Evolutionary conservation across 1,140 invertebrate species (phyloP).

Genomic region (Homarus americanus): DNA sequence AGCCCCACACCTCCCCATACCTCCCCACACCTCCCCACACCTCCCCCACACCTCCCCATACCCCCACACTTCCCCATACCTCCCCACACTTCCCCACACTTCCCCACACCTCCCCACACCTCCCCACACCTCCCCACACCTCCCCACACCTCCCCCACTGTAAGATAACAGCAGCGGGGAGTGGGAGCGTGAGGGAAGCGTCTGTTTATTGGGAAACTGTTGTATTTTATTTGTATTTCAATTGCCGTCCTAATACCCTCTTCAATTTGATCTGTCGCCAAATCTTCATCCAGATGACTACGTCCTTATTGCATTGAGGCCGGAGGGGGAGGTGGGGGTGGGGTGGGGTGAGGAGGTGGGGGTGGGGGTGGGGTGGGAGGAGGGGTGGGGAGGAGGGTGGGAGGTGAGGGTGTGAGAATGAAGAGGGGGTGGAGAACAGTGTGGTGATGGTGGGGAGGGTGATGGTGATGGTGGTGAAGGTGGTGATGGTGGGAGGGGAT

Average conservation of each 20-base stretch:
- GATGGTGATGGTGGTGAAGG: neutral
- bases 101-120: too few relatives aligned
- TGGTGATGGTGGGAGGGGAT: neutral
- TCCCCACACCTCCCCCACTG: too few relatives aligned
- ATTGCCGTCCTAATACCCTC: slow-evolving; percentile 30
- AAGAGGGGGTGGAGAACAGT: neutral
- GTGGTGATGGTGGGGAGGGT: neutral
- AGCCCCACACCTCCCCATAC: too few relatives aligned
- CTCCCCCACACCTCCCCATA: too few relatives aligned
- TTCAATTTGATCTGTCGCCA: slow-evolving; percentile 32
- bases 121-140: too few relatives aligned
- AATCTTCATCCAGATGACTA: slow-evolving; percentile 10
- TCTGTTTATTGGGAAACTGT: slow-evolving; percentile 21
- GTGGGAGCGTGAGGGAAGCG: neutral
- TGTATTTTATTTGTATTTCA: slow-evolving; percentile 19
- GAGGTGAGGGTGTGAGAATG: neutral
- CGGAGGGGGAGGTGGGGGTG: neutral
- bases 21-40: too few relatives aligned
- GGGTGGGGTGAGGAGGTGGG: neutral
- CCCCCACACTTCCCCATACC: too few relatives aligned
- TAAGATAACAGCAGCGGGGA: neutral
- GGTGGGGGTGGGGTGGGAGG: neutral
- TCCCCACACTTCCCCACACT: too few relatives aligned
- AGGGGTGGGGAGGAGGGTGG: neutral
- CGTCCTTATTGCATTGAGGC: neutral